These are phyloP conservation scores for Gasterosteus nipponicus DNA, from an alignment of 2,113 vertebrate genomes.

Conservation along the genomic window DNA sequence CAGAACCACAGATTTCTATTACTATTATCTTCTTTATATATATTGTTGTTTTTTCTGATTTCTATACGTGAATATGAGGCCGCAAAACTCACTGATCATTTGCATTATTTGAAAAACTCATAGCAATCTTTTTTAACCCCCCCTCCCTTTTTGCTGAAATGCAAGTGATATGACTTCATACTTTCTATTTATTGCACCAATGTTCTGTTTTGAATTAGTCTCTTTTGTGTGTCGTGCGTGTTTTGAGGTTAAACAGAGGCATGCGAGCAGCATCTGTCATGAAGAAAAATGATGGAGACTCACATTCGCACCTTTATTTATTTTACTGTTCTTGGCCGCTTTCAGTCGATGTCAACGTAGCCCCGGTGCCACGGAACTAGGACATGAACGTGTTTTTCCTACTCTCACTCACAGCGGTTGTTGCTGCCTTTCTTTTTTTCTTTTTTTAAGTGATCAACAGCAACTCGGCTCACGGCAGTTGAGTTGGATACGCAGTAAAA, in stretches of 20 bases:
- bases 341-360: conserved; percentile 41
- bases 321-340: conserved; percentile 55
- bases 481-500: neutral
- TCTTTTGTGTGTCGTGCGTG: conserved; percentile 22
- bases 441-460: conserved; percentile 3
- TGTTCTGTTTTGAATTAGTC: conserved; percentile 27
- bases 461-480: neutral
- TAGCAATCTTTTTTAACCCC: neutral
- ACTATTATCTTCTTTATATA: neutral
- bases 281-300: conserved; percentile 47
- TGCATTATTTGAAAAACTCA: neutral
- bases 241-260: conserved; percentile 52
- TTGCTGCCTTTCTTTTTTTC: conserved; percentile 8
- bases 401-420: conserved; percentile 20
- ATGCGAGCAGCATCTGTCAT: conserved; percentile 34
- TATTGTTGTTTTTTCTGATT: neutral
- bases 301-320: conserved; percentile 63
- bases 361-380: conserved; percentile 28
- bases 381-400: conserved; percentile 28
- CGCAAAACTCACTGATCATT: conserved; percentile 17
- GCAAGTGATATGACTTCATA: conserved; percentile 6
- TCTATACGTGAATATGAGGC: neutral
- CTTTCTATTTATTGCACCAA: neutral
- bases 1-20: conserved; percentile 1
- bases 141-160: neutral